A percentile compares a stretch with the other conserved stretches of the same genome.
phyloP scores from a whole-genome alignment of 2,888 invertebrate species.

The Caenorhabditis becei region DNA sequence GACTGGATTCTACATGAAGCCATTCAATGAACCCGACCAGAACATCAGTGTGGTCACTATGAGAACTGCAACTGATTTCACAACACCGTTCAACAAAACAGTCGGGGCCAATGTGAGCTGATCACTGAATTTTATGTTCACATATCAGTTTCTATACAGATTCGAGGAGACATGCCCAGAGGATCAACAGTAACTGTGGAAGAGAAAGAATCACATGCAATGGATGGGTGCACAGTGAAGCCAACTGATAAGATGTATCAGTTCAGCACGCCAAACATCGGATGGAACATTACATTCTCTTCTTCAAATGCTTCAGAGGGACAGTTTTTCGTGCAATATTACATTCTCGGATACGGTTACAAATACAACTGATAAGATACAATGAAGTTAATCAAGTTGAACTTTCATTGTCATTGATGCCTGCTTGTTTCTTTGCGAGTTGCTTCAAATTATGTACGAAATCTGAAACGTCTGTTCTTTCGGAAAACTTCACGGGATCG shows the following conservation, averaged over 20 bases:
- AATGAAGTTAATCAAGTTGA: too few relatives aligned
- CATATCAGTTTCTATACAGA: not conserved
- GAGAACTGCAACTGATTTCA: not conserved
- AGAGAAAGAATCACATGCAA: not conserved
- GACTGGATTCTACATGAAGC: conserved; percentile 21
- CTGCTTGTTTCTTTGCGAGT: too few relatives aligned
- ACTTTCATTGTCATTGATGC: too few relatives aligned
- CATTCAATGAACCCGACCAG: not conserved
- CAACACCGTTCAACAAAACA: not conserved
- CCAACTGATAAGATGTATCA: not conserved
- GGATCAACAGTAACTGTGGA: not conserved
- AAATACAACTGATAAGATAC: not conserved
- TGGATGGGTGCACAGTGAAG: not conserved
- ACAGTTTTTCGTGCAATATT: conserved; percentile 2
- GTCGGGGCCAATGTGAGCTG: conserved; percentile 1
- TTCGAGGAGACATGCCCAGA: not conserved
- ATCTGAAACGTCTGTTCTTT: too few relatives aligned
- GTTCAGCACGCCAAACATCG: not conserved
- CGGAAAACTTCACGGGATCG: too few relatives aligned
- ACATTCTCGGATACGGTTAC: not conserved
- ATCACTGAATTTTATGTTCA: too few relatives aligned
- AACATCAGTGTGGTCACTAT: not conserved
- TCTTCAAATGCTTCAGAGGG: not conserved
- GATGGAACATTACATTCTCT: not conserved
- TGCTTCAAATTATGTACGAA: too few relatives aligned